Conservation (phyloP, 2,888 invertebrate genomes). For the Patella ulyssiponensis region DNA sequence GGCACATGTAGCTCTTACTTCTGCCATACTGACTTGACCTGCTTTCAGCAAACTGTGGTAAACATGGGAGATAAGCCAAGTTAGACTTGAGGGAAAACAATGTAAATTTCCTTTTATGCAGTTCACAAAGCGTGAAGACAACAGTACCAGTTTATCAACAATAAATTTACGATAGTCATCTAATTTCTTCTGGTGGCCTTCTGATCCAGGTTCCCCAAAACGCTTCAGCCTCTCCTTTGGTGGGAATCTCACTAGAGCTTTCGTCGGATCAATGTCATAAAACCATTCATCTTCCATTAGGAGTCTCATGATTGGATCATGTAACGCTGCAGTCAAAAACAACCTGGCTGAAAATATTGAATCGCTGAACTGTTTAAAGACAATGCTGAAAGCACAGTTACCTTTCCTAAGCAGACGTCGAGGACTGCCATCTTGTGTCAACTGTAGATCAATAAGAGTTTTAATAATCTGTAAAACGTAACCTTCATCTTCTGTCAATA, state of each 20-base stretch:
- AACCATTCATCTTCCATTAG: slow-evolving; percentile 92
- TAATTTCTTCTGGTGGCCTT: slow-evolving; percentile 82
- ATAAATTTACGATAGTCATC: slow-evolving; percentile 83
- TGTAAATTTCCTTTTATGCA: slow-evolving; percentile 88
- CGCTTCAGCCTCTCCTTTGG: slow-evolving; percentile 77
- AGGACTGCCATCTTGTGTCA: slow-evolving; percentile 79
- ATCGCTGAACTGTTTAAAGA: slow-evolving; percentile 91
- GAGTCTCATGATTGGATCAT: slow-evolving; percentile 90
- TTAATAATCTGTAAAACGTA: slow-evolving; percentile 68
- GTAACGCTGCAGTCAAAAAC: slow-evolving; percentile 92
- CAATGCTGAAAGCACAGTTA: slow-evolving; percentile 88
- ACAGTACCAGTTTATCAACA: slow-evolving; percentile 82
- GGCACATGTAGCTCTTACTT: slow-evolving; percentile 82
- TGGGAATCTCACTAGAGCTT: slow-evolving; percentile 80
- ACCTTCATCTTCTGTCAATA: slow-evolving; percentile 83
- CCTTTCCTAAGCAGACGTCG: slow-evolving; percentile 82
- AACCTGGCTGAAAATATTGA: slow-evolving; percentile 91
- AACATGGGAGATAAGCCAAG: slow-evolving; percentile 92
- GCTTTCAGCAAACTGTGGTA: slow-evolving; percentile 75
- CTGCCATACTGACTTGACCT: slow-evolving; percentile 61
- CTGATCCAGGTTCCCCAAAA: slow-evolving; percentile 84
- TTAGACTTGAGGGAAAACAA: slow-evolving; percentile 88
- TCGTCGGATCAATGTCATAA: slow-evolving; percentile 92
- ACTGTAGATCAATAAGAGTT: slow-evolving; percentile 80
- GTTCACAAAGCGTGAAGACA: slow-evolving; percentile 86